A percentile compares a stretch with the other conserved stretches of the same genome.
Conservation (phyloP, 2,888 invertebrate species). For the Cyclophora albipunctata region DNA sequence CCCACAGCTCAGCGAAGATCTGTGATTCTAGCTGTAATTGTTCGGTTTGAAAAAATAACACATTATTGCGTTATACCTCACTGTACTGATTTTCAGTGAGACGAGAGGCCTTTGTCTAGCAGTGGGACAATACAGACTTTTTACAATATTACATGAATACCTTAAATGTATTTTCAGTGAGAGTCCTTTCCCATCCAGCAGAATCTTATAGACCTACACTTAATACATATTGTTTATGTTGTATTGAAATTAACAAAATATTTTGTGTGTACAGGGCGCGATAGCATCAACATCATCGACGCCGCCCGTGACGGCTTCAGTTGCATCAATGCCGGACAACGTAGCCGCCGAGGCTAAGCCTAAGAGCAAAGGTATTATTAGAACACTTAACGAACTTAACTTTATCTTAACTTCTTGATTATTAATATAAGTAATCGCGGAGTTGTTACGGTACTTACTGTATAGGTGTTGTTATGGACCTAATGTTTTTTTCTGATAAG, state of each 20-base stretch:
- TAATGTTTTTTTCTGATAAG: no score
- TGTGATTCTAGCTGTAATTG: no score
- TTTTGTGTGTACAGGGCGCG: conserved; percentile 48
- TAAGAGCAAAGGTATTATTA: conserved; percentile 56
- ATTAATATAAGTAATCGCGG: neutral
- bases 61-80: no score
- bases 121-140: neutral
- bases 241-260: neutral
- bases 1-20: no score
- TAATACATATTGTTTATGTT: neutral
- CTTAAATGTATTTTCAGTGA: neutral
- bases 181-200: no score
- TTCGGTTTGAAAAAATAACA: no score
- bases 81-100: no score
- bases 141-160: neutral
- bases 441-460: no score
- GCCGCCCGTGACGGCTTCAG: conserved; percentile 62
- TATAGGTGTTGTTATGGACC: no score
- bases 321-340: conserved; percentile 65
- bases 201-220: neutral
- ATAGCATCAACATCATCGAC: conserved; percentile 69
- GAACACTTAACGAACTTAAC: no score
- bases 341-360: conserved; percentile 60
- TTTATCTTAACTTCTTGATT: no score
- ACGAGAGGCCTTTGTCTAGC: no score